Base-by-base conservation (phyloP, 2,113 vertebrate species). In the Neodontobutis hainanensis region DNA sequence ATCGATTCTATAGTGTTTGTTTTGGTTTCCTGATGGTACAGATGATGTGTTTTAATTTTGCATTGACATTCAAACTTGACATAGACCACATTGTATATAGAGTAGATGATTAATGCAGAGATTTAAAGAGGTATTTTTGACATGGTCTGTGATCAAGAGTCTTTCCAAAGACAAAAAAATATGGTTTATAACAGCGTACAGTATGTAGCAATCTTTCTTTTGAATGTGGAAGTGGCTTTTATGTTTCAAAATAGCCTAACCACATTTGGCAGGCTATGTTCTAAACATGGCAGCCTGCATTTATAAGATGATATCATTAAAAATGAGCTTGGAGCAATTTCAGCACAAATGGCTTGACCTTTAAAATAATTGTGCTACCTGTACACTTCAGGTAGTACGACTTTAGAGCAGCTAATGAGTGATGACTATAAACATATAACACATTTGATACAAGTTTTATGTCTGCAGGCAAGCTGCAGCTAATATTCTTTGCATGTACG, bases 141-240 rank as follows among this genome's bases (percentile, higher is more conserved):
- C 53, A 57, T 68, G 44, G 65, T 63, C 38, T 11, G 16, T 49
- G 51, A 42, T 53, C 45, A 11, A 35, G 0, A 63, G 38, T 9
- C 32, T 68, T 66, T 69, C 15, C 53, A 38, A 66, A 59, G 7
- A 71, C 15, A 45, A 69, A 55, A 61, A 69, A 55, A 61, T 48
- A 57, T 71, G 0, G 14, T 70, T 59, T 32, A 61, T 53, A 69
- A 44, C 66, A 49, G 44, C 56, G 59, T 14, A 63, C 15, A 36
- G 9, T 58, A 83, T 82, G 85, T 87, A 88, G 87, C 85, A 85
- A 45, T 34, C 50, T n/a, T 9, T 60, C 11, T 8, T 6, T 15
- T 49, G 47, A 11, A 68, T 70, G 64, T 56, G 34, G 47, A 73
- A 58, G 19, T 44, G 11, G 45, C 51, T 52, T 60, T 4, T 52